These are phyloP conservation scores for Cladorhizidae sp. DNA, from an alignment of 37 sponge, comb jelly and placozoan species.

Conservation along the genomic window DNA sequence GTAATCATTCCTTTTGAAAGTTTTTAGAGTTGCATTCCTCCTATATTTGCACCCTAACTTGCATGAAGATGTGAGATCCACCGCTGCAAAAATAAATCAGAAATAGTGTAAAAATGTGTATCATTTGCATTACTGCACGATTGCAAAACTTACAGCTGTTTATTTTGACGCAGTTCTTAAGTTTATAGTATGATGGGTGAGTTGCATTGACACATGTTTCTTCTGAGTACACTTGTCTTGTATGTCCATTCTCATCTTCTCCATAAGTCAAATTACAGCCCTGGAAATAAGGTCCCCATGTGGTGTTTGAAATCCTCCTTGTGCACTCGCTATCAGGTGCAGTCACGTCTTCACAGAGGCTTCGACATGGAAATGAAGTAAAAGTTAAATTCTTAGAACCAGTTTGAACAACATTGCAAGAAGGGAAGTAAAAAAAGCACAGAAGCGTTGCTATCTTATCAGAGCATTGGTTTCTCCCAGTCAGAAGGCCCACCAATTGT, in stretches of 20 bases:
- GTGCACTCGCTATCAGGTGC: not conserved
- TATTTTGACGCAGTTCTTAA: no score
- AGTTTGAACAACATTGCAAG: not conserved
- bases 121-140: no score
- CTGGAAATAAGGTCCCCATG: no score
- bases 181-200: no score
- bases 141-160: no score
- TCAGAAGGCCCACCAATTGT: constrained; percentile 4
- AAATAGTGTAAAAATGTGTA: no score
- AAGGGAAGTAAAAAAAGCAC: constrained; percentile 58
- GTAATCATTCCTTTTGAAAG: constrained; percentile 6
- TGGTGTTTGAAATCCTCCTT: not conserved
- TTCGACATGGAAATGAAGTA: not conserved
- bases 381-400: no score
- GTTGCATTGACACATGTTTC: no score
- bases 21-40: not conserved
- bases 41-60: not conserved
- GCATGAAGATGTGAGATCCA: not conserved
- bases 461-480: not conserved
- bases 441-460: constrained; percentile 12
- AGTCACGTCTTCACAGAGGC: constrained; percentile 11
- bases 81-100: no score
- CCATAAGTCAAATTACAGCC: no score
- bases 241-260: no score
- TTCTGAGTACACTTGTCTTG: no score